Evolutionary conservation across 2,888 invertebrate genomes (phyloP).

Genomic region (Rutpela maculata): DNA sequence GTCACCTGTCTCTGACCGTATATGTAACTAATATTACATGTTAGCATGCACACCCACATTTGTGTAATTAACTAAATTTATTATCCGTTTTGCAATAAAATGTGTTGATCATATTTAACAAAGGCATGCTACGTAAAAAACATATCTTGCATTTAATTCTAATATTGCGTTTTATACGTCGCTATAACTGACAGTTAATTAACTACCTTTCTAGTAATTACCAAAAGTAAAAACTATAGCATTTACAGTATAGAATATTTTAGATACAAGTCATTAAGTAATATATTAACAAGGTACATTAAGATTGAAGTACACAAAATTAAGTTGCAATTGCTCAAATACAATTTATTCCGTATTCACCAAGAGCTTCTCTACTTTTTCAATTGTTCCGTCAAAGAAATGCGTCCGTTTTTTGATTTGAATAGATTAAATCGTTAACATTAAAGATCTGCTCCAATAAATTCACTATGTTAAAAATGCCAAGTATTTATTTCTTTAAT

Average conservation of each 20-base stretch:
- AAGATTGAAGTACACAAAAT: no score
- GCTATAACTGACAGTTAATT: not conserved
- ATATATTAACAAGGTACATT: not conserved
- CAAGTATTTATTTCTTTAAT: no score
- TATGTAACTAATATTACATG: slow-evolving; percentile 34
- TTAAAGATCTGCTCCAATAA: no score
- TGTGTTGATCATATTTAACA: slow-evolving; percentile 18
- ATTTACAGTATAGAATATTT: not conserved
- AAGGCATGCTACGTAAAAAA: slow-evolving; percentile 22
- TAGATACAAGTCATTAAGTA: not conserved
- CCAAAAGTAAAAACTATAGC: not conserved
- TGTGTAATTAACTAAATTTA: slow-evolving; percentile 34
- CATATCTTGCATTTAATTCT: slow-evolving; percentile 16
- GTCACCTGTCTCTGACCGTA: slow-evolving; percentile 43
- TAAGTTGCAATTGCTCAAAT: no score
- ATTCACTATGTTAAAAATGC: no score
- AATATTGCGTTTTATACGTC: not conserved
- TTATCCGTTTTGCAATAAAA: slow-evolving; percentile 25
- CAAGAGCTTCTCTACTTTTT: no score
- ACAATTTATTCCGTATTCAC: no score
- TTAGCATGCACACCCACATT: slow-evolving; percentile 39
- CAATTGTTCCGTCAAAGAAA: no score
- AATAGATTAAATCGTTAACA: no score
- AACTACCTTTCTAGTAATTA: not conserved
- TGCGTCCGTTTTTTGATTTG: no score